Conservation (phyloP, 1,140 invertebrate species). For the Mamestra configurata region DNA sequence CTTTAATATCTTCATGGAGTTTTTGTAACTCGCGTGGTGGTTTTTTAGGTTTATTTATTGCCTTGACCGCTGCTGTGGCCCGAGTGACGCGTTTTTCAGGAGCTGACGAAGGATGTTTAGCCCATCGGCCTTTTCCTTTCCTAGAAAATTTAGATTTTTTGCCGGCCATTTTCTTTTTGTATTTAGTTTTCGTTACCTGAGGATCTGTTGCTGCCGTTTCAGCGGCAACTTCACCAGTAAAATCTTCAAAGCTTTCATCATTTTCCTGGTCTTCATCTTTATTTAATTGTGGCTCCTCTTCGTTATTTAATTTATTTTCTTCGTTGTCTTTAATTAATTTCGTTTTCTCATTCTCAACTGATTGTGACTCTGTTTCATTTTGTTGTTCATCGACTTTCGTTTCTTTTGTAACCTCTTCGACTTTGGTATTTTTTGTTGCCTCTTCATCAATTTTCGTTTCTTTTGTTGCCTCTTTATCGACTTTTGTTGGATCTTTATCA, state of each 20-base stretch:
- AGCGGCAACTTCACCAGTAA: conserved; percentile 50
- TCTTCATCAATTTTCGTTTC: too few species aligned
- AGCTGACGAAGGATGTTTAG: conserved; percentile 42
- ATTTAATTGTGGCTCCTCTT: background rate
- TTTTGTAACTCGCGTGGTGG: conserved; percentile 88
- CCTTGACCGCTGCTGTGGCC: conserved; percentile 51
- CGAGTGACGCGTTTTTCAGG: conserved; percentile 64
- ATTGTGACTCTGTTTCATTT: background rate
- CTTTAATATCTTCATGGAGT: conserved; percentile 90
- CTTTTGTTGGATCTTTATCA: too few species aligned
- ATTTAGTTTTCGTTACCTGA: conserved; percentile 12
- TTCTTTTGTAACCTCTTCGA: conserved; percentile 34
- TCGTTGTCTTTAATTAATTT: background rate
- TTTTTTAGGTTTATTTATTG: conserved; percentile 68
- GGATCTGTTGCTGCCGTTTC: conserved; percentile 49
- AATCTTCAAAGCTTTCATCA: conserved; percentile 32
- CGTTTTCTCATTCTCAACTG: background rate
- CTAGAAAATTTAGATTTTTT: conserved; percentile 60
- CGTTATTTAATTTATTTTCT: background rate
- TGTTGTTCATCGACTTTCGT: background rate
- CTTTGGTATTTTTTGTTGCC: background rate
- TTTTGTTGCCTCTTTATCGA: conserved; percentile 1
- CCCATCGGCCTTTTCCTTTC: conserved; percentile 57
- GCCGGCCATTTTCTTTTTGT: conserved; percentile 45
- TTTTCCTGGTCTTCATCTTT: background rate